A percentile compares a stretch with the other conserved stretches of the same genome.
Conservation (phyloP, 2,888 invertebrate genomes). For the Drosophila bunnanda region DNA sequence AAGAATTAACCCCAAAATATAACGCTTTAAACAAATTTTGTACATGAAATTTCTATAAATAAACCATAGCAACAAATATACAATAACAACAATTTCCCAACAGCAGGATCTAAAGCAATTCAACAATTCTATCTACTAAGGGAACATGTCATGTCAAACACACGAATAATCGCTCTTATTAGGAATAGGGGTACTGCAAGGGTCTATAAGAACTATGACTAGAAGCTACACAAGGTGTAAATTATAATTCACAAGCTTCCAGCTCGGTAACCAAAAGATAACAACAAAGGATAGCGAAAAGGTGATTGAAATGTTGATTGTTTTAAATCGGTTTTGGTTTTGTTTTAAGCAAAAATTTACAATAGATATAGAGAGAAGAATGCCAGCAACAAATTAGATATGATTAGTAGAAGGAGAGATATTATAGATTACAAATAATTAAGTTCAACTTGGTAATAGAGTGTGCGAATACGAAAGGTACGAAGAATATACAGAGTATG, state of each 20-base stretch:
- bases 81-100: neutral
- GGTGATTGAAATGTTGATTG: constrained; percentile 46
- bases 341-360: constrained; percentile 65
- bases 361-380: constrained; percentile 36
- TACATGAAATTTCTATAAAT: neutral
- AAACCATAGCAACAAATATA: neutral
- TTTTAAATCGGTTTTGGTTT: constrained; percentile 35
- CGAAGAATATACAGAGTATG: constrained; percentile 52
- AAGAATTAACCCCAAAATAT: neutral
- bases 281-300: constrained; percentile 43
- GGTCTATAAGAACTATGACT: constrained; percentile 37
- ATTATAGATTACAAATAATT: constrained; percentile 45
- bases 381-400: constrained; percentile 60
- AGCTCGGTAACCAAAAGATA: constrained; percentile 24
- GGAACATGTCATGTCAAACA: neutral
- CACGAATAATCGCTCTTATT: neutral
- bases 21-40: neutral
- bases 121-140: neutral
- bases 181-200: constrained; percentile 12
- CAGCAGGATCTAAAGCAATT: neutral
- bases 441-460: constrained; percentile 33
- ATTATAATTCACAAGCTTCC: constrained; percentile 27
- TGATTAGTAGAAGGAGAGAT: constrained; percentile 43
- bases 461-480: constrained; percentile 62
- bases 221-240: constrained; percentile 29